These are phyloP conservation scores for Nycticebus coucang DNA, from an alignment of 2,113 vertebrate genomes.

Conservation along the genomic window DNA sequence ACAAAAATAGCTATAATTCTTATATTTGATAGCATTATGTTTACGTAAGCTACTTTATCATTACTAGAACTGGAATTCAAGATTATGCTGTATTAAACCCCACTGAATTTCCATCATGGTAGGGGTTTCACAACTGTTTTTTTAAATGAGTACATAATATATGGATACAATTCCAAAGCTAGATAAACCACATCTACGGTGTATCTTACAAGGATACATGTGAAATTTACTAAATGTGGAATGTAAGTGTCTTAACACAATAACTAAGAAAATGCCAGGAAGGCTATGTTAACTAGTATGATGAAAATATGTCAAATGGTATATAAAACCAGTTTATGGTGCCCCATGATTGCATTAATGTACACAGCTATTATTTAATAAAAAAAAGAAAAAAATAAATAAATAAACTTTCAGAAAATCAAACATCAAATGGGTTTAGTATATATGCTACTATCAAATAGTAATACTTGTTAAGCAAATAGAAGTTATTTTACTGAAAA, in stretches of 20 bases:
- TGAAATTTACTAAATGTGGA: no score
- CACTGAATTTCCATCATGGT: background rate
- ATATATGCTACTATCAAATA: background rate
- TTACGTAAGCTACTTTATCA: background rate
- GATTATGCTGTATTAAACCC: background rate
- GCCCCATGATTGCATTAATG: no score
- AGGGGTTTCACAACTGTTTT: background rate
- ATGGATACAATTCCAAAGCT: background rate
- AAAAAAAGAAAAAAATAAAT: no score
- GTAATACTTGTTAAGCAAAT: background rate
- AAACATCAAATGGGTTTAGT: background rate
- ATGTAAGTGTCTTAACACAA: no score
- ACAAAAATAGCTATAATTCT: no score
- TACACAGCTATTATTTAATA: no score
- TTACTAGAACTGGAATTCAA: background rate
- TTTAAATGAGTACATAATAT: background rate
- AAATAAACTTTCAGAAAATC: background rate
- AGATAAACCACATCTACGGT: background rate
- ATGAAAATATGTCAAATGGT: no score
- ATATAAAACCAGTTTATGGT: no score
- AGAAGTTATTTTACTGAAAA: background rate
- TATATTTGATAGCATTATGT: background rate
- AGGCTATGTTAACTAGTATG: no score
- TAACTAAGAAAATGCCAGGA: no score
- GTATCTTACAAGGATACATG: no score